Conservation (phyloP, 2,113 vertebrate genomes). For the Ceyx melanurus region DNA sequence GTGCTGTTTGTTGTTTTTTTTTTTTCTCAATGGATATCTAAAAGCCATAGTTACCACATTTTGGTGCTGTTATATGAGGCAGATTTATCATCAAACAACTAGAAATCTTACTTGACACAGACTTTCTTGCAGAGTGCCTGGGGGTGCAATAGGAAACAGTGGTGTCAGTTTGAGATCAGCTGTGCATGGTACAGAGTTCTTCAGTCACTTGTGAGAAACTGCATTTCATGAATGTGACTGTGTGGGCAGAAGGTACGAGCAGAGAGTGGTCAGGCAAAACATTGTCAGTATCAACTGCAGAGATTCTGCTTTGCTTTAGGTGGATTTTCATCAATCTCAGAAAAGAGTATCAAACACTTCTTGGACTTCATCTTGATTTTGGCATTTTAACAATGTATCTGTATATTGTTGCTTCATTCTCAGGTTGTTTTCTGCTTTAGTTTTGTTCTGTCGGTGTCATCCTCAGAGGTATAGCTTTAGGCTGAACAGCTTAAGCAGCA, state of each 20-base stretch:
- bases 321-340: not conserved
- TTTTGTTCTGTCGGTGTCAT: not conserved
- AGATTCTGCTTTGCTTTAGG: not conserved
- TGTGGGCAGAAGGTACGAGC: not conserved
- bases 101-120: not conserved
- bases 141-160: not conserved
- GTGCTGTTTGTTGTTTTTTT: too few relatives aligned
- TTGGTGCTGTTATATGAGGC: not conserved
- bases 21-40: not conserved
- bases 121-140: not conserved
- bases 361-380: not conserved
- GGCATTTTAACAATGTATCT: not conserved
- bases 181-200: not conserved
- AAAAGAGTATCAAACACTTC: not conserved
- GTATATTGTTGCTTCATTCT: not conserved
- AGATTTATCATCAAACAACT: not conserved
- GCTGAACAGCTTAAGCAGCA: not conserved
- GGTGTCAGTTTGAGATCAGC: not conserved
- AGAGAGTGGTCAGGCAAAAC: not conserved
- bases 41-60: not conserved
- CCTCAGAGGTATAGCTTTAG: not conserved
- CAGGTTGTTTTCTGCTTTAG: not conserved
- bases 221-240: not conserved
- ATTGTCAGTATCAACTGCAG: not conserved
- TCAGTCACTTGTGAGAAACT: not conserved